phyloP scores from a whole-genome alignment of 2,888 invertebrate genomes.

The Cataglyphis livida region DNA sequence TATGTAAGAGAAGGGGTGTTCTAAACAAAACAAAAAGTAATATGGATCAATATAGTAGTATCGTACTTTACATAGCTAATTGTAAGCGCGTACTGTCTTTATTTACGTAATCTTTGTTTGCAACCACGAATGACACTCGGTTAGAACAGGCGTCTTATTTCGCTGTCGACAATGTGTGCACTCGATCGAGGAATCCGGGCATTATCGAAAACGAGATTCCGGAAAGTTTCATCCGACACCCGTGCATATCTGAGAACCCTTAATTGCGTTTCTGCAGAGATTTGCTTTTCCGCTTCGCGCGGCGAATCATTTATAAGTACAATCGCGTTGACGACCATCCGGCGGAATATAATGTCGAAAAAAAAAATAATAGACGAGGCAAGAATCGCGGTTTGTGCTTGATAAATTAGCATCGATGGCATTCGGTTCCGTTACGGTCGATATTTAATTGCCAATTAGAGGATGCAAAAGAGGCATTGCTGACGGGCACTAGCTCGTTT shows the following conservation, averaged over 20 bases:
- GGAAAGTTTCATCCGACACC: background rate
- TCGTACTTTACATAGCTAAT: background rate
- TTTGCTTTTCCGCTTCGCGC: conserved; percentile 7
- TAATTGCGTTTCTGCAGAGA: conserved; percentile 29
- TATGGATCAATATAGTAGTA: background rate
- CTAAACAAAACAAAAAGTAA: background rate
- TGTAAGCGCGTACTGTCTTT: background rate
- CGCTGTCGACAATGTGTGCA: background rate
- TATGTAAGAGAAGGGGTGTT: background rate
- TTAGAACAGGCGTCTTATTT: conserved; percentile 1
- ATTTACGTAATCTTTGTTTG: background rate
- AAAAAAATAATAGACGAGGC: conserved; percentile 50
- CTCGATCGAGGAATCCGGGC: conserved; percentile 13
- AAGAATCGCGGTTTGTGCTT: conserved; percentile 37
- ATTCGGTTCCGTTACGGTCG: conserved; percentile 68
- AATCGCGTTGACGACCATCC: conserved; percentile 22
- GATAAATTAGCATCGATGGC: conserved; percentile 67
- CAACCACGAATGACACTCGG: background rate
- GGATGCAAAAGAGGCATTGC: conserved; percentile 65
- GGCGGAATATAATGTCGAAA: conserved; percentile 44
- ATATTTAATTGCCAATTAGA: conserved; percentile 79
- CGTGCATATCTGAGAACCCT: conserved; percentile 12
- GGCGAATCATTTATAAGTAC: conserved; percentile 26
- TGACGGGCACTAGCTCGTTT: conserved; percentile 69
- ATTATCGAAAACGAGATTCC: conserved; percentile 42